These are phyloP conservation scores for Drosophila anomelani DNA, from an alignment of 2,888 invertebrate genomes.

Conservation along the genomic window DNA sequence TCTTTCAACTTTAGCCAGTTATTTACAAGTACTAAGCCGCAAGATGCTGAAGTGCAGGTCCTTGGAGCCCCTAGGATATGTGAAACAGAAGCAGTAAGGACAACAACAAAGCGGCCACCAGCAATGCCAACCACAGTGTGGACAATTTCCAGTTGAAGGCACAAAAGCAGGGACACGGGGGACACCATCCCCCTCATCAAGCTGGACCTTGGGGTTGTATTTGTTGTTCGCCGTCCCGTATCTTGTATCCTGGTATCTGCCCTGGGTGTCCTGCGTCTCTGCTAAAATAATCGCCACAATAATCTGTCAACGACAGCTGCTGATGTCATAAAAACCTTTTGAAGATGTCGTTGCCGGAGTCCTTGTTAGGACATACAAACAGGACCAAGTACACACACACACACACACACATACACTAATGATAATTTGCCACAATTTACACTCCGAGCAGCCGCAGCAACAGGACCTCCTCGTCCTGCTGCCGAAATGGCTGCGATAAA, in stretches of 20 bases:
- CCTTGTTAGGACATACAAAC: slow-evolving; percentile 46
- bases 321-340: slow-evolving; percentile 84
- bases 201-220: slow-evolving; percentile 11
- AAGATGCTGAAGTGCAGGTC: slow-evolving; percentile 52
- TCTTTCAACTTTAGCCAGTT: slow-evolving; percentile 52
- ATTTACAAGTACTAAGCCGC: slow-evolving; percentile 60
- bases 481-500: slow-evolving; percentile 80
- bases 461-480: slow-evolving; percentile 23
- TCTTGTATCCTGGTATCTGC: slow-evolving; percentile 35
- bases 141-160: slow-evolving; percentile 77
- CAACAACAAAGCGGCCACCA: slow-evolving; percentile 54
- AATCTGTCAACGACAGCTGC: slow-evolving; percentile 85
- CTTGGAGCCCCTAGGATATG: slow-evolving; percentile 36
- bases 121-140: slow-evolving; percentile 68
- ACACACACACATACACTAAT: slow-evolving; percentile 57
- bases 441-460: slow-evolving; percentile 59
- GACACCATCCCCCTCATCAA: slow-evolving; percentile 18
- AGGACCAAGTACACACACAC: slow-evolving; percentile 9
- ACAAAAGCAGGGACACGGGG: slow-evolving; percentile 53
- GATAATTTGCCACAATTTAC: slow-evolving; percentile 82
- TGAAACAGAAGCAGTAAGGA: slow-evolving; percentile 20
- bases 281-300: slow-evolving; percentile 84
- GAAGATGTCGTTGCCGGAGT: slow-evolving; percentile 70
- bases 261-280: slow-evolving; percentile 34
- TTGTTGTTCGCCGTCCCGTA: slow-evolving; percentile 48